Percentiles rank a stretch among this genome's conserved stretches.
Conservation (phyloP, 2,113 vertebrate genomes). For the Miniopterus natalensis region DNA sequence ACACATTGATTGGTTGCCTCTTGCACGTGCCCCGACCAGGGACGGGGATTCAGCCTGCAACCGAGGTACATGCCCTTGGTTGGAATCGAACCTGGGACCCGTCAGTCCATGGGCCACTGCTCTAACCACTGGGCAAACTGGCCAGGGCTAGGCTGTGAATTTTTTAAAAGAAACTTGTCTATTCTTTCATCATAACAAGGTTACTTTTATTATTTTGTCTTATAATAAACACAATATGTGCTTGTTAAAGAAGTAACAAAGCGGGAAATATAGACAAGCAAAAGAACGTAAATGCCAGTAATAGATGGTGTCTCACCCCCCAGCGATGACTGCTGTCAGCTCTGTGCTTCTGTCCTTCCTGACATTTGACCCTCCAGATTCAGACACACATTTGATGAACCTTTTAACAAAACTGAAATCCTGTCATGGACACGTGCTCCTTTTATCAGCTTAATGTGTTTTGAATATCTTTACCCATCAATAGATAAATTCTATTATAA, state of each 20-base stretch:
- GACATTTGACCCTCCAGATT: not conserved
- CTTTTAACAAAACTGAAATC: slow-evolving; percentile 55
- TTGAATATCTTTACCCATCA: slow-evolving; percentile 8
- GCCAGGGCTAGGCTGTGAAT: not conserved
- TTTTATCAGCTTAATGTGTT: slow-evolving; percentile 32
- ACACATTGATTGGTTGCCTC: no score
- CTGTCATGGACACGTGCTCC: not conserved
- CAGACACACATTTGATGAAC: not conserved
- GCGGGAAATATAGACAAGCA: slow-evolving; percentile 25
- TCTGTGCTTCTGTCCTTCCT: not conserved
- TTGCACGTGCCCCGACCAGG: no score
- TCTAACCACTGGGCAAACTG: no score
- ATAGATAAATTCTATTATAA: not conserved
- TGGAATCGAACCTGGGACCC: no score
- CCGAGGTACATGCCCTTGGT: no score
- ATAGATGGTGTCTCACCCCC: not conserved
- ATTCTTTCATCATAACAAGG: slow-evolving; percentile 41
- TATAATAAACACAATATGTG: slow-evolving; percentile 50
- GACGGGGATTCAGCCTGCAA: no score
- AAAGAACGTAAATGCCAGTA: not conserved
- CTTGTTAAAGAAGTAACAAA: slow-evolving; percentile 41
- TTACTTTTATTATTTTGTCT: slow-evolving; percentile 57
- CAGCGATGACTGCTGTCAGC: not conserved
- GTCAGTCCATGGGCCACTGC: no score
- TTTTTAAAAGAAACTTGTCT: not conserved